These are phyloP conservation scores for Hypena proboscidalis DNA, from an alignment of 2,888 invertebrate genomes.

Conservation along the genomic window DNA sequence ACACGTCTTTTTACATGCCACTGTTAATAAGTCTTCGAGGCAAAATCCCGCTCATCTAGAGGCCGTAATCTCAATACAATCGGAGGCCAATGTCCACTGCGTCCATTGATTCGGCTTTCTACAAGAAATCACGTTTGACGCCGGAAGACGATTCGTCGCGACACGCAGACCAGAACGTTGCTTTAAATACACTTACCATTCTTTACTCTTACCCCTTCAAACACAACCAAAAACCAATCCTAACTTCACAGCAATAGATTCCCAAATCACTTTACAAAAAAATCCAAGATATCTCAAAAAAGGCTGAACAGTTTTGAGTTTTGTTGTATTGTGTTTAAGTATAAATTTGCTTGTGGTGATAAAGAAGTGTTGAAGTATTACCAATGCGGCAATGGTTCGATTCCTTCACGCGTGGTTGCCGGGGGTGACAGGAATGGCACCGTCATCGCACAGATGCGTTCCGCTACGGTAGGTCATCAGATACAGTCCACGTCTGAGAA, in stretches of 20 bases:
- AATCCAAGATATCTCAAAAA: not conserved
- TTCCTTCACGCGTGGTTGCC: conserved; percentile 71
- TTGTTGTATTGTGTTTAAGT: conserved; percentile 8
- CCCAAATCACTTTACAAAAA: not conserved
- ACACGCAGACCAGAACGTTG: conserved; percentile 73
- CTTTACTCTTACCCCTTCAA: conserved; percentile 36
- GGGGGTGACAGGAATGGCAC: conserved; percentile 62
- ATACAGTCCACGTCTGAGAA: conserved; percentile 49
- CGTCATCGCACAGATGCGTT: conserved; percentile 77
- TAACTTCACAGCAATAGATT: conserved; percentile 7
- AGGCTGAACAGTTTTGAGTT: conserved; percentile 19
- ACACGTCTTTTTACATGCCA: no score
- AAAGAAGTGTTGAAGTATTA: conserved; percentile 56
- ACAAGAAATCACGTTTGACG: conserved; percentile 81
- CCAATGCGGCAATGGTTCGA: conserved; percentile 57
- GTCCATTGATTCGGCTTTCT: conserved; percentile 81
- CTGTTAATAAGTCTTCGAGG: not conserved
- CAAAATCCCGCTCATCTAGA: conserved; percentile 1
- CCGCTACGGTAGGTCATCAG: conserved; percentile 70
- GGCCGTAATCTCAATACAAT: conserved; percentile 60
- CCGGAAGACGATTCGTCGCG: conserved; percentile 83
- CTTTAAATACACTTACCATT: conserved; percentile 58
- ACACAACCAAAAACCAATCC: conserved; percentile 38
- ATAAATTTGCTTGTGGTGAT: conserved; percentile 35
- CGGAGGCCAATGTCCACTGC: conserved; percentile 79